Evolutionary conservation across 1,140 invertebrate species (phyloP).

Genomic region (Maniola jurtina): DNA sequence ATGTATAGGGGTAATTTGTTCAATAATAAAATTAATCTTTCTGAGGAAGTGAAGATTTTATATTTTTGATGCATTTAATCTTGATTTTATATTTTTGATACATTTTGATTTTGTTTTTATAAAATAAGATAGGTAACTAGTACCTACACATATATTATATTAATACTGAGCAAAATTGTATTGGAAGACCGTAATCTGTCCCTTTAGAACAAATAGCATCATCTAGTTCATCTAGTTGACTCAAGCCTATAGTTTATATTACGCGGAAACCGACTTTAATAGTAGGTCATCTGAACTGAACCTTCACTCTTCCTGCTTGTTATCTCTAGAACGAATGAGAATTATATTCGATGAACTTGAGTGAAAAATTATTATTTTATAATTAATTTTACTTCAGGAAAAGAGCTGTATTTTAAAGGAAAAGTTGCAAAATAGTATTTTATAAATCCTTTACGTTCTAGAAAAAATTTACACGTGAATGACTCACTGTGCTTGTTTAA

Average conservation of each 20-base stretch:
- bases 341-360: neutral
- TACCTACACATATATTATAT: too few relatives aligned
- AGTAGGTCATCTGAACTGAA: conserved; percentile 2
- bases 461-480: neutral
- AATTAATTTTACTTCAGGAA: neutral
- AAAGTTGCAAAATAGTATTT: neutral
- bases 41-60: too few relatives aligned
- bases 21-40: too few relatives aligned
- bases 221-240: neutral
- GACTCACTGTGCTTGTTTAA: neutral
- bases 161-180: too few relatives aligned
- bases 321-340: neutral
- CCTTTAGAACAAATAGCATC: too few relatives aligned
- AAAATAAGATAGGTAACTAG: too few relatives aligned
- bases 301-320: conserved; percentile 5
- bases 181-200: too few relatives aligned
- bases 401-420: neutral
- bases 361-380: neutral
- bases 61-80: too few relatives aligned
- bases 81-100: too few relatives aligned
- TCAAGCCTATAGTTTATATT: neutral
- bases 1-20: too few relatives aligned
- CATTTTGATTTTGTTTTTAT: too few relatives aligned
- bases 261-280: conserved; percentile 1
- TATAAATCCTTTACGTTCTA: neutral